Conservation (phyloP, 2,888 invertebrate genomes). For the Glaucopsyche alexis region DNA sequence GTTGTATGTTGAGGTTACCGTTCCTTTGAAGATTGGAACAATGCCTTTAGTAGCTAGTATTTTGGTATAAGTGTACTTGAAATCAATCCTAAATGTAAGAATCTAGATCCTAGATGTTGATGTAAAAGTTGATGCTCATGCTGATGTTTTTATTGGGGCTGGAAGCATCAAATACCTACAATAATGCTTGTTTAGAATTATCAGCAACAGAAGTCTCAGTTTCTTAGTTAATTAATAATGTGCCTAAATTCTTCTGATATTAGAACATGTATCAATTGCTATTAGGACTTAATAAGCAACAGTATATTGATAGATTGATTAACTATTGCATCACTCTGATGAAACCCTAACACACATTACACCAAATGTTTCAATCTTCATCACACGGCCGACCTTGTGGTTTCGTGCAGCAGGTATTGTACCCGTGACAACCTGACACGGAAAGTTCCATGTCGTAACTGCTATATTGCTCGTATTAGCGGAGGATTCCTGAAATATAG, state of each 20-base stretch:
- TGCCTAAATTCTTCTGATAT: not conserved
- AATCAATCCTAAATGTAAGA: too few species aligned
- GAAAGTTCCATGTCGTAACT: not conserved
- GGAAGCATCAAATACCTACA: too few species aligned
- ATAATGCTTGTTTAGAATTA: too few species aligned
- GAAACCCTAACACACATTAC: not conserved
- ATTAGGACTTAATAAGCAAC: not conserved
- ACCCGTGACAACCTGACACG: conserved; percentile 23
- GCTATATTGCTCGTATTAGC: not conserved
- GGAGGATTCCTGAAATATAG: too few species aligned
- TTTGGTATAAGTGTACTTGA: not conserved
- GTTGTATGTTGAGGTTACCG: conserved; percentile 16
- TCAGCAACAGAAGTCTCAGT: too few species aligned
- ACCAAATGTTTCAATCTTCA: conserved; percentile 6
- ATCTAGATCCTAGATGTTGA: too few species aligned
- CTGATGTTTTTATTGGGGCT: too few species aligned
- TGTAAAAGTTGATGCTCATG: too few species aligned
- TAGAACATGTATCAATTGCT: not conserved
- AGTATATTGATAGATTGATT: not conserved
- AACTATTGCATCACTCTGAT: not conserved
- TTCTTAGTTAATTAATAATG: too few species aligned
- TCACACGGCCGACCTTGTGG: not conserved
- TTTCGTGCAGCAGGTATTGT: not conserved
- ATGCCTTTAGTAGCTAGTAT: not conserved
- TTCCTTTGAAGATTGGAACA: not conserved